Evolutionary conservation across 2,888 invertebrate genomes (phyloP).

Genomic region (Lasius fuliginosus): DNA sequence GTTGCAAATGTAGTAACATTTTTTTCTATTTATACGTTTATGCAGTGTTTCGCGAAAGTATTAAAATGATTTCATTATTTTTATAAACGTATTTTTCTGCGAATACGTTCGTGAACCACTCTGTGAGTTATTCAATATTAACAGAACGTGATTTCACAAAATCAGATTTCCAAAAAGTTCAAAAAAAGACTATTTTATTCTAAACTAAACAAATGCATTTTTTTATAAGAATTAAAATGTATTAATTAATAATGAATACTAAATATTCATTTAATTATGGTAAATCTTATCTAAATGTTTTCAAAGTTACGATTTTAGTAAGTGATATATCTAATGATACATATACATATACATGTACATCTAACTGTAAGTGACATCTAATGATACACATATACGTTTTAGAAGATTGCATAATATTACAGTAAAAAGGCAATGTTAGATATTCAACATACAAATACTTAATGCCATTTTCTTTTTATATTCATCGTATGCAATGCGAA

Average conservation of each 20-base stretch:
- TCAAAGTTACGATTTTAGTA: too few species aligned
- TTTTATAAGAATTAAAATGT: too few species aligned
- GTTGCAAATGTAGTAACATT: not conserved
- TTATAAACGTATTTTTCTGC: not conserved
- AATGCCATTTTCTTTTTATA: constrained; percentile 81
- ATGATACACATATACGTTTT: too few species aligned
- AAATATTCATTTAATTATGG: not conserved
- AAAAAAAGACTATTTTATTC: too few species aligned
- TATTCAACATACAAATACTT: constrained; percentile 73
- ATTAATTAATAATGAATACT: not conserved
- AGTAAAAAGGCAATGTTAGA: not conserved
- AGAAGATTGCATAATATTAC: not conserved
- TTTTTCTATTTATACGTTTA: not conserved
- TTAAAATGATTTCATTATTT: not conserved
- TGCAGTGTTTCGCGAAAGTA: not conserved
- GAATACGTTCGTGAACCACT: too few species aligned
- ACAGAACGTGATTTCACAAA: too few species aligned
- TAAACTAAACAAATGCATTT: too few species aligned
- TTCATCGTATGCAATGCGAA: constrained; percentile 87
- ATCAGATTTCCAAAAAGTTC: too few species aligned
- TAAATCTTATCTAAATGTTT: not conserved
- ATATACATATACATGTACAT: too few species aligned
- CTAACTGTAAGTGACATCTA: too few species aligned
- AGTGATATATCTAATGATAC: too few species aligned
- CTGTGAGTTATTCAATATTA: too few species aligned